phyloP scores from a whole-genome alignment of 1,140 invertebrate genomes.

The Drosophila orosa region DNA sequence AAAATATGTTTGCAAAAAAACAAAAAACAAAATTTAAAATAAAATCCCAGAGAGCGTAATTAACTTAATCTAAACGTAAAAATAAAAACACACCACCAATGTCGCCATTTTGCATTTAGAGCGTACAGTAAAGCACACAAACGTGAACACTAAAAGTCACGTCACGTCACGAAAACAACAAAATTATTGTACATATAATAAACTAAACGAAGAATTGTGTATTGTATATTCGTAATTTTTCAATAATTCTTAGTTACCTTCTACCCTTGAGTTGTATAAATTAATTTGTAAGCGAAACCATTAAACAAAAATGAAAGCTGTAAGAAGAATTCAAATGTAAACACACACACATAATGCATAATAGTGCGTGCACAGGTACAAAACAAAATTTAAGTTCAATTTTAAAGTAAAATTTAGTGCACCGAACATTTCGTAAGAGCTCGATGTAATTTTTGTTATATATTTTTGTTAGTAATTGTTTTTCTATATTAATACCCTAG shows the following conservation, averaged over 20 bases:
- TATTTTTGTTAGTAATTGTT: constrained; percentile 82
- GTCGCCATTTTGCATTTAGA: constrained; percentile 83
- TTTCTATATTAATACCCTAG: constrained; percentile 81
- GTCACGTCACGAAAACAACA: constrained; percentile 21
- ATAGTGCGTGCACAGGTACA: constrained; percentile 70
- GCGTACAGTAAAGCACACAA: constrained; percentile 60
- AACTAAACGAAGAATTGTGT: constrained; percentile 35
- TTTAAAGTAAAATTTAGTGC: constrained; percentile 47
- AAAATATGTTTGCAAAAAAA: constrained; percentile 62
- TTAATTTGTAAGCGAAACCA: constrained; percentile 55
- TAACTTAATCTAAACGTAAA: constrained; percentile 57
- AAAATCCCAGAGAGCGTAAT: constrained; percentile 50
- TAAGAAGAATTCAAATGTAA: constrained; percentile 53
- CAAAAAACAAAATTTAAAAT: constrained; percentile 24
- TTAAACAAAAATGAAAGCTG: constrained; percentile 37
- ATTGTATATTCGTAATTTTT: constrained; percentile 54
- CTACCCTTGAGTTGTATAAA: constrained; percentile 67
- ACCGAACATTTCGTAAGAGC: constrained; percentile 45
- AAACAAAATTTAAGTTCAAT: constrained; percentile 64
- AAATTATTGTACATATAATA: constrained; percentile 48
- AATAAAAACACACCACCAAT: constrained; percentile 60
- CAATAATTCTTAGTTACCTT: constrained; percentile 36
- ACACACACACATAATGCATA: constrained; percentile 23
- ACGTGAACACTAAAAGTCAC: constrained; percentile 9
- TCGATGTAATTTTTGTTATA: constrained; percentile 79